Evolutionary conservation across 2,797 vertebrate species (phyloP).

Genomic region (Kryptopterus vitreolus): DNA sequence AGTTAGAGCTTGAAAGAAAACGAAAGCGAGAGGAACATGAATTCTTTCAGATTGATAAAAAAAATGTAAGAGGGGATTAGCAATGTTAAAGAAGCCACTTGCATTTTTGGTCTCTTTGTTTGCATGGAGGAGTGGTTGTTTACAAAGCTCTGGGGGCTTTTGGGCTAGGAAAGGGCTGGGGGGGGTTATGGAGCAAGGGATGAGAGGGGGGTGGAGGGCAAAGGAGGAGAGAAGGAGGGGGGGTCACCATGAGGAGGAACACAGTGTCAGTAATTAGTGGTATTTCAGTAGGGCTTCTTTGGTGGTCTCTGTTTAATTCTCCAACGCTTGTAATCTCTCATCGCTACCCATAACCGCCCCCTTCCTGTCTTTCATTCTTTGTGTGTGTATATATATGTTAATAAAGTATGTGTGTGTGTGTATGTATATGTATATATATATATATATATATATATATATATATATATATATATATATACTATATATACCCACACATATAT

Average conservation of each 20-base stretch:
- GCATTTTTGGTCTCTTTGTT: slow-evolving; percentile 85
- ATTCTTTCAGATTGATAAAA: slow-evolving; percentile 77
- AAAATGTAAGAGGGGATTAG: slow-evolving; percentile 80
- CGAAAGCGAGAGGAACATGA: slow-evolving; percentile 73
- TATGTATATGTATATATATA: too few relatives aligned
- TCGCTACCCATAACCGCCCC: slow-evolving; percentile 69
- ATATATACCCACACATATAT: too few relatives aligned
- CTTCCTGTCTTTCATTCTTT: slow-evolving; percentile 29
- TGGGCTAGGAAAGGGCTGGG: slow-evolving; percentile 62
- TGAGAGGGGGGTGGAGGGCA: slow-evolving; percentile 56
- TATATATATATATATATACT: too few relatives aligned
- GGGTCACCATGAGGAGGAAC: slow-evolving; percentile 79
- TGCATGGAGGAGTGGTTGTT: slow-evolving; percentile 91
- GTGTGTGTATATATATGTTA: too few relatives aligned
- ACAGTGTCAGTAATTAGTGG: slow-evolving; percentile 91
- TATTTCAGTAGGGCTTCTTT: slow-evolving; percentile 88
- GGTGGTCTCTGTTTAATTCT: slow-evolving; percentile 87
- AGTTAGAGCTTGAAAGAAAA: slow-evolving; percentile 63
- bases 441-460: too few relatives aligned
- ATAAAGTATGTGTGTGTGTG: too few relatives aligned
- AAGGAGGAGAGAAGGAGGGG: slow-evolving; percentile 66
- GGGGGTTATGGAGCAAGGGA: slow-evolving; percentile 55
- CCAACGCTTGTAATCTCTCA: slow-evolving; percentile 88
- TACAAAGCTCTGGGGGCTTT: slow-evolving; percentile 83
- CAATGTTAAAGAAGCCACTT: slow-evolving; percentile 84